Evolutionary conservation across 2,797 vertebrate genomes (phyloP).

Genomic region (Takifugu ocellatus): DNA sequence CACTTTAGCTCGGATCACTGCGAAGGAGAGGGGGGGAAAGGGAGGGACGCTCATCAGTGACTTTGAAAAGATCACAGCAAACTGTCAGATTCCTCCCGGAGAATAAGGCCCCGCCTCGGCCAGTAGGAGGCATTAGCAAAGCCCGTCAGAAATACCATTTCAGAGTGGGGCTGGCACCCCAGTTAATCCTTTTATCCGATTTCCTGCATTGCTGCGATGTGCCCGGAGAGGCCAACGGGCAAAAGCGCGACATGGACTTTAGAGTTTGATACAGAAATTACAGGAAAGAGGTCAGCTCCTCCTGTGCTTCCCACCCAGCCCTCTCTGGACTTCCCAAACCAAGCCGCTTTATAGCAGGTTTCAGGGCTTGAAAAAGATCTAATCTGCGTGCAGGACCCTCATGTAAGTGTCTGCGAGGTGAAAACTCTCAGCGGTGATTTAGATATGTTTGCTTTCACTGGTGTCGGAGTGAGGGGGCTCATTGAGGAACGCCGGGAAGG

Average conservation of each 20-base stretch:
- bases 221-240: constrained; percentile 31
- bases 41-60: constrained; percentile 11
- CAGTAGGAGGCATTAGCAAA: constrained; percentile 42
- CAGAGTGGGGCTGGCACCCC: constrained; percentile 37
- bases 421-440: constrained; percentile 22
- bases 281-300: constrained; percentile 1
- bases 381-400: constrained; percentile 47
- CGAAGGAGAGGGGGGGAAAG: constrained; percentile 6
- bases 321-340: not conserved
- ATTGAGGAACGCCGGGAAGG: constrained; percentile 29
- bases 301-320: not conserved
- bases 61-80: constrained; percentile 18
- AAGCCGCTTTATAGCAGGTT: constrained; percentile 38
- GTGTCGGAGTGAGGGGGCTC: constrained; percentile 22
- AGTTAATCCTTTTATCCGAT: constrained; percentile 61
- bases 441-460: constrained; percentile 57
- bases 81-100: constrained; percentile 20
- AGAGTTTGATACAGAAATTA: constrained; percentile 35
- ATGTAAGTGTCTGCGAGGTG: constrained; percentile 45
- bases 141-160: constrained; percentile 35
- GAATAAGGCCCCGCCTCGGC: constrained; percentile 15
- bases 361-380: constrained; percentile 35
- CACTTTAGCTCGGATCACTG: constrained; percentile 97
- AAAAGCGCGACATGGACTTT: constrained; percentile 10
- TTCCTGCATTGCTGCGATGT: constrained; percentile 54